Conservation (phyloP, 2,113 vertebrate species). For the Psilopsiagon aymara region DNA sequence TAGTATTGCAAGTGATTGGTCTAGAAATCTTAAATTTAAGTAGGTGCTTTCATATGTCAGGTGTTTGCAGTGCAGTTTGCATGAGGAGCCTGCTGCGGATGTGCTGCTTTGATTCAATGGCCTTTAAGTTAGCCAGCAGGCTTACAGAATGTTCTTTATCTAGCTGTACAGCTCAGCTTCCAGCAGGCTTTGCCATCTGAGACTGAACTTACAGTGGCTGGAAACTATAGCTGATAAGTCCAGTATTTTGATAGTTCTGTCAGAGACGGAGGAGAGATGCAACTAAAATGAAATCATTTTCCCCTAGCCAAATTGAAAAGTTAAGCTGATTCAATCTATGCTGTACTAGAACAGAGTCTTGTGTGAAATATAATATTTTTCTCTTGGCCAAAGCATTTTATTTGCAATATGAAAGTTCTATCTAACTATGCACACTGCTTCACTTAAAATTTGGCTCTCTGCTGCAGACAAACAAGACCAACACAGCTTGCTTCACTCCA, state of each 20-base stretch:
- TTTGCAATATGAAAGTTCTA: neutral
- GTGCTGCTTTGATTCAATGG: neutral
- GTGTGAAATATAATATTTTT: neutral
- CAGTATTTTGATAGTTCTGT: neutral
- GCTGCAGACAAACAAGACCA: neutral
- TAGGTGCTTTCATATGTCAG: neutral
- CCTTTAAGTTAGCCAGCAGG: neutral
- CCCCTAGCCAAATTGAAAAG: neutral
- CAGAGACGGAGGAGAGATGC: neutral
- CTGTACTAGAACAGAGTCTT: neutral
- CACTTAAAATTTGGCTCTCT: constrained; percentile 18
- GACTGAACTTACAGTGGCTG: neutral
- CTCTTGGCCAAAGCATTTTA: neutral
- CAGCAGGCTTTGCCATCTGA: neutral
- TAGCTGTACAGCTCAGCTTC: neutral
- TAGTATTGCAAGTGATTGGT: neutral
- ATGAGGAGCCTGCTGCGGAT: neutral
- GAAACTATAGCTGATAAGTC: neutral
- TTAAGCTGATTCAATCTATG: neutral
- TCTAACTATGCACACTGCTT: neutral
- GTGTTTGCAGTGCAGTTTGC: neutral
- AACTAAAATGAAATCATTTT: neutral
- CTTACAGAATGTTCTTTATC: neutral
- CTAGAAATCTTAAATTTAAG: neutral
- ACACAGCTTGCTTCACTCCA: neutral